Conservation (phyloP, 2,888 invertebrate species). For the Megamerina dolium region DNA sequence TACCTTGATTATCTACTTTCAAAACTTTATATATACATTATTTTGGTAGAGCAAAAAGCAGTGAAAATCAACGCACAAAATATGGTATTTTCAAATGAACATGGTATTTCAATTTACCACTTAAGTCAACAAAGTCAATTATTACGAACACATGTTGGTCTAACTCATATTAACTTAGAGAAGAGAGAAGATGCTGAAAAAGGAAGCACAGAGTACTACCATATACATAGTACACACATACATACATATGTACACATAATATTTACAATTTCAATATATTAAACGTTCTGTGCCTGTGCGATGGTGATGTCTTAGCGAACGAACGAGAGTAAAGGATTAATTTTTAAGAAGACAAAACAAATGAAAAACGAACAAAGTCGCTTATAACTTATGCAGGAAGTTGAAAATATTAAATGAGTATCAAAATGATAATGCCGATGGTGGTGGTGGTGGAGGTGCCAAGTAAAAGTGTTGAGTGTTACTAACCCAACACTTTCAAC, state of each 20-base stretch:
- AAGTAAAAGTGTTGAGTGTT: neutral
- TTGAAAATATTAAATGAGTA: conserved; percentile 13
- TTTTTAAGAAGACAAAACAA: conserved; percentile 4
- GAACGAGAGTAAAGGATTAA: conserved; percentile 17
- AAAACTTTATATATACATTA: too few species aligned
- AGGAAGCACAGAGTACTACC: conserved; percentile 2
- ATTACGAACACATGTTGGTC: conserved; percentile 26
- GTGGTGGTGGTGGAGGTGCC: neutral
- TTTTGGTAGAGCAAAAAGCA: too few species aligned
- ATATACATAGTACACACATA: too few species aligned
- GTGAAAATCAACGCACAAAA: too few species aligned
- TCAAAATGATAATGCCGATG: neutral
- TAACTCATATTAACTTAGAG: neutral
- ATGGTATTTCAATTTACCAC: conserved; percentile 49
- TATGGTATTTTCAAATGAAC: too few species aligned
- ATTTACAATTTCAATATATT: too few species aligned
- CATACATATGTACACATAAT: too few species aligned
- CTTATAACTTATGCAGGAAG: conserved; percentile 23
- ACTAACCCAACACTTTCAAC: neutral
- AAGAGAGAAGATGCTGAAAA: conserved; percentile 2
- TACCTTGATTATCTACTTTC: too few species aligned
- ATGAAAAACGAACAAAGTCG: conserved; percentile 3
- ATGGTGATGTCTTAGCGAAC: conserved; percentile 1
- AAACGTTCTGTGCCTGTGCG: conserved; percentile 8
- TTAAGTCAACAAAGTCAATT: conserved; percentile 48